Evolutionary conservation across 1,140 invertebrate genomes (phyloP), one percentile per base, ranked within the genome.

Genomic region (Holotrichia oblita): DNA sequence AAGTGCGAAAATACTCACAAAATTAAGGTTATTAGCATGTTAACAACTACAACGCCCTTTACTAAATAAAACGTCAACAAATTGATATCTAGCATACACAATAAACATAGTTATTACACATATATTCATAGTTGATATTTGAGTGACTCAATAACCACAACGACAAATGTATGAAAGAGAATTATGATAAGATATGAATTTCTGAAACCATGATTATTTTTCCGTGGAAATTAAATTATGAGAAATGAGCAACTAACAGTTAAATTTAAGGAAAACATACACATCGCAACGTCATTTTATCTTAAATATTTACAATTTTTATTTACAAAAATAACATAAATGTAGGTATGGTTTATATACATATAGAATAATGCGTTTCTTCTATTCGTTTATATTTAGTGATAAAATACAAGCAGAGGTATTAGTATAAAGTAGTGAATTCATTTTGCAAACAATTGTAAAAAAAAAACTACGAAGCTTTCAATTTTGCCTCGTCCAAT

Each of bases 401-500:
- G 44, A 17, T n/a, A 55, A 55, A 17, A n/a, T 55, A 17, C 17
- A 6, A 55, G n/a, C 17, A 55, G 17, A 55, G 1, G 7, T n/a
- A n/a, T 6, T n/a, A 17, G 14, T n/a, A 55, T 55, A 14, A 14
- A 14, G n/a, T 55, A 34, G 48, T n/a, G 17, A 2, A 17, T 55
- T 55, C 17, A 14, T 55, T 55, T 6, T n/a, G 48, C 48, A 17
- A 55, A 17, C 14, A 55, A 14, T 55, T 17, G 48, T 17, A 55
- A 55, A 55, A 55, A 34, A 55, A n/a, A 55, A 17, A 17, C 48
- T 55, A 12, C 10, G 10, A 48, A 48, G 10, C 7, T 48, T 12
- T 48, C 44, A 48, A 48, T 48, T n/a, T 55, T n/a, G 14, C 48
- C n/a, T 55, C 17, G n/a, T 55, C 48, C 48, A 55, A 55, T 55